Evolutionary conservation across 2,888 invertebrate genomes (phyloP), one percentile per base, ranked within the genome.

Genomic region (Bombylius major): DNA sequence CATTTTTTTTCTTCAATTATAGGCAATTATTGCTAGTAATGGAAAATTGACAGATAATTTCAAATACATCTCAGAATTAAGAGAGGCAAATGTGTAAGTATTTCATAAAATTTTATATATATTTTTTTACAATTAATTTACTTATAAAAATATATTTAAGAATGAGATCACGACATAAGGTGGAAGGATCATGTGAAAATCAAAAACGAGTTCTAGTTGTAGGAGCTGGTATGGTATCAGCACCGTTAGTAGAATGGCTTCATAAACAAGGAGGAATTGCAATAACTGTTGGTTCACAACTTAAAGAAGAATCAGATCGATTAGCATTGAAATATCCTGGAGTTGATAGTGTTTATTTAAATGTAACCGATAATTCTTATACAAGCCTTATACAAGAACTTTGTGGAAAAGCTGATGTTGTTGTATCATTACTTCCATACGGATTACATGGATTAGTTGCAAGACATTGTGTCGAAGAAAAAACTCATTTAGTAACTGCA

Each of bases 11-110:
- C 32, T n/a, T 50, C 9, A 34, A 23, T 14, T 77, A 44, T 74
- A 92, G 90, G 97, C 99, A 8, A 90, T 98, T 55, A 98, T 99
- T 62, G 90, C 96, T 0, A 95, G 94, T 66, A 96, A 98, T 71
- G 98, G 98, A 39, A 79, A 80, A 65, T 75, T 99, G 61, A 97
- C 98, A 0, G 85, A 93, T 7, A 86, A 90, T 66, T 99, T 87
- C 72, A 86, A 95, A 72, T 99, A 99, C 70, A 99, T 99, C 66
- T 82, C 87, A 66, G 94, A 96, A 59, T 75, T 99, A 23, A 79
- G 98, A 57, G 81, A 81, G 64, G 69, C 81, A 3, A 82, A 81
- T 62, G 78, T 76, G 81, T 83, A 71, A 78, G 70, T 65, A 39
- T 36, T 2, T 39, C 39, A 7, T 23, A 23, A 23, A 23, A 23